phyloP scores from a whole-genome alignment of 2,797 vertebrate genomes.

The Mus spretus region DNA sequence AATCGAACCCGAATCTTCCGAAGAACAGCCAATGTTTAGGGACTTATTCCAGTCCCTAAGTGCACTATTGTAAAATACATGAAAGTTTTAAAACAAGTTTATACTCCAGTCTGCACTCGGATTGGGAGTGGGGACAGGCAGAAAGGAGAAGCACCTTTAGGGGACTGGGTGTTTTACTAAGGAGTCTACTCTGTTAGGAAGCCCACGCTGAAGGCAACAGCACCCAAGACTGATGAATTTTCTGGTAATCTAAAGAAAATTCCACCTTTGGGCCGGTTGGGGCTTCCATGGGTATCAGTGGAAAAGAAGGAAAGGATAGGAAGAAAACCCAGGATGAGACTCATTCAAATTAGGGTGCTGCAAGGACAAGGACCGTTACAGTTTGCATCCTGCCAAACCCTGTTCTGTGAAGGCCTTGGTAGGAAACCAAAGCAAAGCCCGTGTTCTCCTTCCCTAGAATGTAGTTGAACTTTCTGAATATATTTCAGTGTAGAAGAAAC shows the following conservation, averaged over 20 bases:
- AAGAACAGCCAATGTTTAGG: background rate
- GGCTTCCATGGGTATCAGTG: conserved; percentile 76
- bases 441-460: background rate
- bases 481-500: background rate
- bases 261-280: conserved; percentile 60
- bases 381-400: background rate
- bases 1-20: background rate
- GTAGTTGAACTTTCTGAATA: background rate
- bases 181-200: conserved; percentile 19
- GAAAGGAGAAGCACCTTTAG: background rate
- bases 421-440: conserved; percentile 22
- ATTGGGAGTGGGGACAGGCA: background rate
- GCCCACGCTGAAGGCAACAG: background rate
- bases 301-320: background rate
- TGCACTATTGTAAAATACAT: background rate
- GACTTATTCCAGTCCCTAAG: too few relatives aligned
- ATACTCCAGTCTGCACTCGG: background rate
- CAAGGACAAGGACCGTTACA: background rate
- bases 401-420: conserved; percentile 16
- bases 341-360: background rate
- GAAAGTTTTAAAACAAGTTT: conserved; percentile 4
- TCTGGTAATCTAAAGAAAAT: background rate
- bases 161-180: conserved; percentile 26
- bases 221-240: background rate
- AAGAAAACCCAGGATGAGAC: background rate